These are phyloP conservation scores for Odontesthes bonariensis DNA, from an alignment of 2,113 vertebrate species.

Conservation along the genomic window DNA sequence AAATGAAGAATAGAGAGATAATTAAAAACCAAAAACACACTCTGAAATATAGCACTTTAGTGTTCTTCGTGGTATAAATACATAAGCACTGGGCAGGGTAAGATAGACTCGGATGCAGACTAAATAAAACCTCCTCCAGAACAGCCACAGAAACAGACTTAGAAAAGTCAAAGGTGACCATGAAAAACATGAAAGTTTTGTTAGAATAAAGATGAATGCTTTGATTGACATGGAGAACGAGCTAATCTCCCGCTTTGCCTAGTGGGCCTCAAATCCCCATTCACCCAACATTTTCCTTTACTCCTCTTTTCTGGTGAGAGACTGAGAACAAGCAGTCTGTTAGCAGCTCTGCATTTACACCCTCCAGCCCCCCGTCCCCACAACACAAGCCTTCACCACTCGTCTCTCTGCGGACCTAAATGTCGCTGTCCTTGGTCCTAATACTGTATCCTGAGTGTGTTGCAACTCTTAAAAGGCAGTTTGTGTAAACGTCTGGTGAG, in stretches of 20 bases:
- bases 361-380: slow-evolving; percentile 36
- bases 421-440: slow-evolving; percentile 66
- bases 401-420: slow-evolving; percentile 60
- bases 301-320: slow-evolving; percentile 62
- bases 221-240: neutral
- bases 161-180: neutral
- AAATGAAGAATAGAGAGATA: no score
- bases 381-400: slow-evolving; percentile 38
- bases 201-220: slow-evolving; percentile 2
- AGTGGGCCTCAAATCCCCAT: slow-evolving; percentile 32
- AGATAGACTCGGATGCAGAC: no score
- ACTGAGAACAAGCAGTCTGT: slow-evolving; percentile 73
- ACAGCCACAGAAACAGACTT: no score
- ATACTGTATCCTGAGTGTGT: slow-evolving; percentile 47
- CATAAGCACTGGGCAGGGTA: no score
- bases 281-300: slow-evolving; percentile 36
- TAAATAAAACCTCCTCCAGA: no score
- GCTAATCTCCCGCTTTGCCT: neutral
- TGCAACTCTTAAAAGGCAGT: slow-evolving; percentile 74
- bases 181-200: neutral
- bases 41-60: no score
- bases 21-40: no score
- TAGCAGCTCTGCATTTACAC: slow-evolving; percentile 74
- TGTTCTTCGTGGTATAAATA: no score
- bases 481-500: slow-evolving; percentile 47